phyloP scores from a whole-genome alignment of 2,797 vertebrate species.

The Phrynocephalus forsythii region DNA sequence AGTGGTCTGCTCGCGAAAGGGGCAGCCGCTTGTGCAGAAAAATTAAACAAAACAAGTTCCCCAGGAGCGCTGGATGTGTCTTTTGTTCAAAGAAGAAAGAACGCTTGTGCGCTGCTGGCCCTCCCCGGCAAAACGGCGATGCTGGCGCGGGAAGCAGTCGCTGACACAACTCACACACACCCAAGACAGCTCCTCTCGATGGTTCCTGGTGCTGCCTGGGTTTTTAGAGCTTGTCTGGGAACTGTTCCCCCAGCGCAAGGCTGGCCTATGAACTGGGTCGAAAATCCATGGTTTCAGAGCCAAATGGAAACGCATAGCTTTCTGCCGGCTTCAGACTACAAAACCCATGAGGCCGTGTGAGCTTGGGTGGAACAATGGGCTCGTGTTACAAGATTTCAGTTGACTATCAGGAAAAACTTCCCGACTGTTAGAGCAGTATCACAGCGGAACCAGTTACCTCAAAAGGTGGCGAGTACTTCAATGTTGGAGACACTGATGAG shows the following conservation, averaged over 20 bases:
- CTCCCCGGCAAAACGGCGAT: background rate
- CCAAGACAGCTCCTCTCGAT: background rate
- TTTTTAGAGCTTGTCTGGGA: too few relatives aligned
- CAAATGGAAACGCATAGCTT: background rate
- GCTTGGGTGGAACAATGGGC: too few relatives aligned
- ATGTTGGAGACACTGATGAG: too few relatives aligned
- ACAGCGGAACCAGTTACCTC: too few relatives aligned
- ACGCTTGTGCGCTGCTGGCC: too few relatives aligned
- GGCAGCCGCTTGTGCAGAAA: background rate
- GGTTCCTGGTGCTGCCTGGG: background rate
- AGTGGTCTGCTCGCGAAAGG: background rate
- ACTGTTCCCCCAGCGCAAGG: background rate
- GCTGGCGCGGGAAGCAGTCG: background rate
- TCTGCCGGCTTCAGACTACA: background rate
- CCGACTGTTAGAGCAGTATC: too few relatives aligned
- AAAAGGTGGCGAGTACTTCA: too few relatives aligned
- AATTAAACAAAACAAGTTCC: background rate
- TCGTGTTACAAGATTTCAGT: too few relatives aligned
- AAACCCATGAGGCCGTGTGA: background rate
- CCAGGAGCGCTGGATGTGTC: too few relatives aligned
- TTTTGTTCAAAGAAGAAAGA: background rate
- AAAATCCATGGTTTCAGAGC: background rate
- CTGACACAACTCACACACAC: background rate
- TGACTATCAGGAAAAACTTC: too few relatives aligned
- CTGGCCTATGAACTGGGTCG: background rate